Evolutionary conservation across 1,140 invertebrate genomes (phyloP), one percentile per base, ranked within the genome.

Genomic region (Nilaparvata lugens): DNA sequence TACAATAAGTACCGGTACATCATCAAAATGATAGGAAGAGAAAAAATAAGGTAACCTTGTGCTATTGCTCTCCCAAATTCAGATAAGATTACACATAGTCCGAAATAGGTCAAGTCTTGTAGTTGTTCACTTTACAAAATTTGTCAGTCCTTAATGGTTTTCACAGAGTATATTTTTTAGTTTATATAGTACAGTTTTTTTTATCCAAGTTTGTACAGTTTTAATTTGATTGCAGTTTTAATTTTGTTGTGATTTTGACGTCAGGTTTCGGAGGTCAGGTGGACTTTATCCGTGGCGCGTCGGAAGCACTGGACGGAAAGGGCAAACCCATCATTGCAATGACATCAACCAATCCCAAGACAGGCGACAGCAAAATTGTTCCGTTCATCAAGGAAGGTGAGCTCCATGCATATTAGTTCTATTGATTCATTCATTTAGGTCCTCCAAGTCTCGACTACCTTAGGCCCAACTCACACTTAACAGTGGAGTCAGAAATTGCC

Each of bases 301-400:
- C 91, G 0, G 86, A 95, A 73, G 81, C 86, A n/a, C 75, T 85
- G 2, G 94, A 97, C 74, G 89, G 92, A 0, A 76, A 80, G 62
- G 95, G 95, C 19, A 95, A 95, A 70, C 91, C 95, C 4, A 96
- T 98, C 65, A 90, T 98, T 71, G 94, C 94, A 2, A 79, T 97
- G 67, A 86, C 90, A 21, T 95, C 93, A 0, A 76, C 78, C 19
- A 97, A 94, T 4, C 85, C 83, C 53, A 89, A 86, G 68, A 69
- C 67, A 21, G 91, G 90, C n/a, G 86, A 86, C 62, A 86, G 83
- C 62, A 97, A 97, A 81, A 97, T 98, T 70, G 81, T 85, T 3
- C 89, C 92, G 0, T 82, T 82, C 4, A 76, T 96, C 0, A 93
- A 95, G 75, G 66, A 77, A 72, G 91, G 91, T 93, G 71, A 76